Conservation (phyloP, 2,797 vertebrate genomes). For the Triplophysa bombifrons region DNA sequence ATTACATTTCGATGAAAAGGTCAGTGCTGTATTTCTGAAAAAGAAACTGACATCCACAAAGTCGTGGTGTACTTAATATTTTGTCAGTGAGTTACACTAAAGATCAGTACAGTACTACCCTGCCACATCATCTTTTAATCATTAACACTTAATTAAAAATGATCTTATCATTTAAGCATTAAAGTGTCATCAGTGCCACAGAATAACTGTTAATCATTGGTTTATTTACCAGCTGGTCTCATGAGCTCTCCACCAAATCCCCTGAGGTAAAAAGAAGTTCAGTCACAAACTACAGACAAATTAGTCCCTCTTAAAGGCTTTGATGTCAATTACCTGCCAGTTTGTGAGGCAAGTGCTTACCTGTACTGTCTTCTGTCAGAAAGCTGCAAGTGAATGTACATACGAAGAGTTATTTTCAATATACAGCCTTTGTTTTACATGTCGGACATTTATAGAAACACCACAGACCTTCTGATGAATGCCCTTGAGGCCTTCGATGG, state of each 20-base stretch:
- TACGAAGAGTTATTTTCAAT: neutral
- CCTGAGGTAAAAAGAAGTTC: slow-evolving; percentile 69
- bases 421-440: neutral
- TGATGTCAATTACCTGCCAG: slow-evolving; percentile 8
- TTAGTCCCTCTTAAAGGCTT: slow-evolving; percentile 1
- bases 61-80: neutral
- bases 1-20: neutral
- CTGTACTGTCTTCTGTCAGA: slow-evolving; percentile 87
- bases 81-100: neutral
- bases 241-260: slow-evolving; percentile 93
- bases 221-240: slow-evolving; percentile 85
- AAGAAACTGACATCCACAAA: neutral
- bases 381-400: slow-evolving; percentile 74
- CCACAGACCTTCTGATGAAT: slow-evolving; percentile 85
- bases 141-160: neutral
- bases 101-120: neutral
- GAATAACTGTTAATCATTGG: neutral
- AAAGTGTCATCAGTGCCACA: neutral
- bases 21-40: too few species aligned
- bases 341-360: slow-evolving; percentile 68
- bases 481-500: slow-evolving; percentile 80
- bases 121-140: neutral
- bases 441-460: neutral
- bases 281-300: slow-evolving; percentile 12
- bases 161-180: neutral